Evolutionary conservation across 2,888 invertebrate genomes (phyloP).

Genomic region (Creontiades dilutus): DNA sequence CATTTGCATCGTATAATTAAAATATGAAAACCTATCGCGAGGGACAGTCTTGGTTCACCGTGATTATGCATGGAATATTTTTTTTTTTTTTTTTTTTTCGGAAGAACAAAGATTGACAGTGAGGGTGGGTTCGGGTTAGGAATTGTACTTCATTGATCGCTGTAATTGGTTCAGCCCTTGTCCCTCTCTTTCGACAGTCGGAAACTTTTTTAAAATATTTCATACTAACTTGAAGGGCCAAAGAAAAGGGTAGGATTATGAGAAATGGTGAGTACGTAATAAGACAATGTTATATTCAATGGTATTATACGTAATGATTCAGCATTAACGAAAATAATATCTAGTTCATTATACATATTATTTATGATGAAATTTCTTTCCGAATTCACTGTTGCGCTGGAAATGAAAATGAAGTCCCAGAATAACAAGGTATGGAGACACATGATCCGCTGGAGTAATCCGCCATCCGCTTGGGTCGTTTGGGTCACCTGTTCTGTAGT

Average conservation of each 20-base stretch:
- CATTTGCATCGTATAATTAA: constrained; percentile 75
- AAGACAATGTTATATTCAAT: too few species aligned
- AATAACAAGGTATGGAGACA: too few species aligned
- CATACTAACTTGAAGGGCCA: background rate
- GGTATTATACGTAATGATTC: too few species aligned
- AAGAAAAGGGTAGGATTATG: background rate
- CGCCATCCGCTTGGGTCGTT: too few species aligned
- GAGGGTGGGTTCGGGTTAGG: background rate
- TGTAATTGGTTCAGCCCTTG: background rate
- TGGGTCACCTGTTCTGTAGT: too few species aligned
- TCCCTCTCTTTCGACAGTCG: background rate
- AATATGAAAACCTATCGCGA: constrained; percentile 57
- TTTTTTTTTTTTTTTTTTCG: constrained; percentile 63
- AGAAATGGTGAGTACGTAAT: too few species aligned
- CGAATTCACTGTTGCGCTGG: too few species aligned
- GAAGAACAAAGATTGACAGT: constrained; percentile 64
- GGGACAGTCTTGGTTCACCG: constrained; percentile 44
- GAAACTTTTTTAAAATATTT: background rate
- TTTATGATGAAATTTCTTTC: too few species aligned
- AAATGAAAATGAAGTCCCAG: too few species aligned
- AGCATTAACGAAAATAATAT: too few species aligned
- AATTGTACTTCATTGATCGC: constrained; percentile 36
- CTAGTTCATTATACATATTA: too few species aligned
- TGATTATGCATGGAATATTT: constrained; percentile 75
- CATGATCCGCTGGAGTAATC: too few species aligned